Conservation (phyloP, 2,888 invertebrate species). For the Nowickia ferox region DNA sequence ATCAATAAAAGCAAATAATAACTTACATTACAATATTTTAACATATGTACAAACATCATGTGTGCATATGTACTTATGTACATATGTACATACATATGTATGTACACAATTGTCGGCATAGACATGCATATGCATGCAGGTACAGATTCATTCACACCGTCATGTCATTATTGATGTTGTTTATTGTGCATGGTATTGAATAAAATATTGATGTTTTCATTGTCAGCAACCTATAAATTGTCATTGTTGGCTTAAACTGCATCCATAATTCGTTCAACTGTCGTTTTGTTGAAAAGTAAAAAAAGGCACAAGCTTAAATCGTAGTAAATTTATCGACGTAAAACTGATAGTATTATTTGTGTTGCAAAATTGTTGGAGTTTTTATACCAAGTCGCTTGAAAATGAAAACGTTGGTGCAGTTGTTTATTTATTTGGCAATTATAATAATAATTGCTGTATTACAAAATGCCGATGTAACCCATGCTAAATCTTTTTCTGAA, state of each 20-base stretch:
- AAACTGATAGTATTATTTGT: conserved; percentile 26
- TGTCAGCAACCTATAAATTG: conserved; percentile 63
- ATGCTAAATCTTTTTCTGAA: conserved; percentile 35
- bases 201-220: conserved; percentile 44
- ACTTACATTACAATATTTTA: conserved; percentile 21
- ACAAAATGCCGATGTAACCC: background rate
- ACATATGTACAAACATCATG: conserved; percentile 22
- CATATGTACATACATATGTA: background rate
- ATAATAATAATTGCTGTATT: conserved; percentile 46
- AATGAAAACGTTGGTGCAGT: conserved; percentile 44
- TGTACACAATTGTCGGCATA: background rate
- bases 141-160: background rate
- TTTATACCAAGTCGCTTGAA: conserved; percentile 15
- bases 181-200: conserved; percentile 25
- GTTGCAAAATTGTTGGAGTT: background rate
- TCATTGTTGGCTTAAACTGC: conserved; percentile 44
- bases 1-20: conserved; percentile 58
- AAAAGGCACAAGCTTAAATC: background rate
- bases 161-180: conserved; percentile 13
- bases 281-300: conserved; percentile 35
- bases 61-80: background rate
- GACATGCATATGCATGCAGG: background rate
- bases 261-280: conserved; percentile 59
- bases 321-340: conserved; percentile 21
- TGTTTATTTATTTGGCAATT: conserved; percentile 57